phyloP scores from a whole-genome alignment of 2,797 vertebrate species.

The Spatula clypeata region DNA sequence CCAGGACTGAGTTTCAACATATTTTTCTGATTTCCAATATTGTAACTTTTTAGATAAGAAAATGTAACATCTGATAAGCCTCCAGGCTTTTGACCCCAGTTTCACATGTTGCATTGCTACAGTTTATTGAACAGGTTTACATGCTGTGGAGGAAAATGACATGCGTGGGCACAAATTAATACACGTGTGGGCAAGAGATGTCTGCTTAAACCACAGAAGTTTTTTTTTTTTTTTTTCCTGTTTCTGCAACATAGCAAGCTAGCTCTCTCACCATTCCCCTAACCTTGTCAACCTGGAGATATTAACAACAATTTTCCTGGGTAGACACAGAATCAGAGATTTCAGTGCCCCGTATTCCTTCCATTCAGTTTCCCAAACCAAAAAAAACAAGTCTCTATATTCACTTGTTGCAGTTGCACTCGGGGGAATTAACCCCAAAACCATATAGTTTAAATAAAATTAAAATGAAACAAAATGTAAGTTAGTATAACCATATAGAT shows the following conservation, averaged over 20 bases:
- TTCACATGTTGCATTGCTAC: neutral
- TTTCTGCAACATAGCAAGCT: neutral
- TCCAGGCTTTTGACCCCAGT: neutral
- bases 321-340: neutral
- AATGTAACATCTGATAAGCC: neutral
- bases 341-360: neutral
- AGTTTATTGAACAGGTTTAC: neutral
- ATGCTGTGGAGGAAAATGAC: neutral
- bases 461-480: neutral
- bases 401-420: neutral
- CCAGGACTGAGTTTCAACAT: neutral
- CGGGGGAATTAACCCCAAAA: neutral
- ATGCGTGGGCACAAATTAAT: neutral
- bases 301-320: neutral
- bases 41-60: neutral
- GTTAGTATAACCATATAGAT: neutral
- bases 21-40: slow-evolving; percentile 9
- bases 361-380: neutral
- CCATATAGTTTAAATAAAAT: neutral
- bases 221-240: neutral
- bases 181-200: neutral
- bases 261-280: neutral
- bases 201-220: neutral
- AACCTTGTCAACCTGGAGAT: neutral
- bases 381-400: neutral